Base-by-base conservation (phyloP, 2,797 vertebrate genomes). In the Margarornis squamiger region DNA sequence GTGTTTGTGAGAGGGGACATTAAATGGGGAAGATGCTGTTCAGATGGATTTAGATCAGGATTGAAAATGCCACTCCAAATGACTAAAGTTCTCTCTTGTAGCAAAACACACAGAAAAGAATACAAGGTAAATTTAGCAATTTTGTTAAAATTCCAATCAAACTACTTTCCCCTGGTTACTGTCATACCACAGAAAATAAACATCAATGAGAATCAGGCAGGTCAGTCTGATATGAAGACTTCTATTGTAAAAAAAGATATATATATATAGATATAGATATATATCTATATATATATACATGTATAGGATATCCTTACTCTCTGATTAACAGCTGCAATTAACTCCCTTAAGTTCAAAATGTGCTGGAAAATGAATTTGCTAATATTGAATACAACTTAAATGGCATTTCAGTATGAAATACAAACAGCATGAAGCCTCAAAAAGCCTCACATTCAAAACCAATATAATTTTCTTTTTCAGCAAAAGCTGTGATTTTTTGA, bases 391-490 rank as follows among this genome's bases (percentile, higher is more conserved):
- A n/a, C 20, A 90, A 73, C 86, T 96, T 89, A 97, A 96, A 63
- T 94, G 81, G 57, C 57, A 93, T 92, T 78, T 93, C 18, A 91
- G 63, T 68, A 65, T 27, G 74, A 90, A 87, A 90, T n/a, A 52
- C 3, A 70, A 92, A 24, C 43, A 82, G 59, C n/a, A 80, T 57
- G 84, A 88, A 68, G 55, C 62, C 81, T 92, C 90, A 94, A 74
- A 91, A 96, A 94, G 63, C 16, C 32, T 95, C 80, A 80, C 76
- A 89, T 87, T 96, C 77, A 93, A 92, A 95, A 88, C 41, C 16
- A 29, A 71, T 92, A 63, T 65, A 55, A 94, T 94, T 95, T 97
- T 94, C 34, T 83, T 96, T 89, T 96, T 49, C 51, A 91, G 52
- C 54, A 85, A 92, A 95, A 88, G 65, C 77, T 90, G 34, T 38